Evolutionary conservation across 1,140 invertebrate genomes (phyloP), one percentile per base, ranked within the genome.

Genomic region (Euwallacea similis): DNA sequence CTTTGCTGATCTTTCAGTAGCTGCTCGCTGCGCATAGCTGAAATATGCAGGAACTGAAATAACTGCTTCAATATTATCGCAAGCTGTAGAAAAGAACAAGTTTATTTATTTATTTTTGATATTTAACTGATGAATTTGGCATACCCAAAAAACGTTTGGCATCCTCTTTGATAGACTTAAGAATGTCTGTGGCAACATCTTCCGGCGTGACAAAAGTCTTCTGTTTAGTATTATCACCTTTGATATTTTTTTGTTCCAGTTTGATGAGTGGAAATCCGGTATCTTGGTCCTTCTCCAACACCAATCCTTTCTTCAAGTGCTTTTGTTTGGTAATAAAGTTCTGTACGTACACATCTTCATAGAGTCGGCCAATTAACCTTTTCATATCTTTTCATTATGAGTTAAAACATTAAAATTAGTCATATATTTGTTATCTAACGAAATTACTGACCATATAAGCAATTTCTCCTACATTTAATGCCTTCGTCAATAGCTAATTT

Each of bases 31-130:
- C 16, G 69, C 61, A 41, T 56, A 33, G 13, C 62, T 71, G 15
- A 71, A 71, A 13, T 71, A 66, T 6, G 69, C 69, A 21, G 69
- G 69, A 7, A 71, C 44, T 10, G 69, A 65, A 46, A 71, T 71
- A 2, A 71, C 62, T 10, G 69, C 69, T 42, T 8, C 33, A 11
- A 71, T 43, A 58, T 64, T 13, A 21, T 64, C 21, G 10, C 11
- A 42, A n/a, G 41, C 56, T 41, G 41, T 41, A 60, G 42, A 42
- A 50, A 33, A 33, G 21, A 33, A 33, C 21, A 4, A 2, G 1
- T 33, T 33, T 33, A 33, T 33, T 33, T 33, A 33, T 33, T 33
- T 33, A 33, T 33, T 33, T 33, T 33, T 33, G 1, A 33, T 33
- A 33, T 33, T 4, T 33, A 33, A 33, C 1, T 50, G 47, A 50